Evolutionary conservation across 35 echinoderm and acorn worm genomes (phyloP), one percentile per base, ranked within the genome.

Genomic region (Apostichopus californicus): DNA sequence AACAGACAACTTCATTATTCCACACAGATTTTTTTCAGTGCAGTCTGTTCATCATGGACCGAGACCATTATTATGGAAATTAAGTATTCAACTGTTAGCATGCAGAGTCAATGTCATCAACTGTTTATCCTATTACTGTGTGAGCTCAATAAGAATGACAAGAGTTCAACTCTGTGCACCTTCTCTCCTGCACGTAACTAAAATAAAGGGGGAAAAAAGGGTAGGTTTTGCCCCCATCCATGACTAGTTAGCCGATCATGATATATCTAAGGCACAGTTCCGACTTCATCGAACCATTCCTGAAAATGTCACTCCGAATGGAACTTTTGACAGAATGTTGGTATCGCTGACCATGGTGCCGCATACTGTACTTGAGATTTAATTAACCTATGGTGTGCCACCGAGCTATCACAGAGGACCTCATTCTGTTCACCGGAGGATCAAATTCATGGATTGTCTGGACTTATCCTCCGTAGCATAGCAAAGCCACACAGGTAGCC

Each of bases 311-410:
- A 75, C 11, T 75, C 71, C 71, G n/a, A 75, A 18, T 18, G n/a
- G n/a, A 75, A 75, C 71, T 75, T 75, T 75, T 75, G 71, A 75
- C 71, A 75, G 71, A 75, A 75, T 75, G 71, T 75, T 75, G 71
- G 71, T 75, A 75, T 75, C 71, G n/a, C 71, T 75, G 71, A 75
- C 71, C 71, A 75, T 22, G 71, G n/a, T 75, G n/a, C 71, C n/a
- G 71, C 71, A 20, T 22, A 18, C 71, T 75, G 17, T 75, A 75
- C 71, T 75, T 75, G 71, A 75, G 71, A 75, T 22, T 75, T 75
- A 75, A 75, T 75, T 75, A 75, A 75, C 71, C 71, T 75, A 75
- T 75, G 71, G 71, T 75, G 71, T 75, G 71, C 71, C 71, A 75
- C 71, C 71, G n/a, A 75, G 71, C 71, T 75, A 75, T 75, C 71